phyloP scores from a whole-genome alignment of 2,113 vertebrate species.

The Toxotes chatareus region DNA sequence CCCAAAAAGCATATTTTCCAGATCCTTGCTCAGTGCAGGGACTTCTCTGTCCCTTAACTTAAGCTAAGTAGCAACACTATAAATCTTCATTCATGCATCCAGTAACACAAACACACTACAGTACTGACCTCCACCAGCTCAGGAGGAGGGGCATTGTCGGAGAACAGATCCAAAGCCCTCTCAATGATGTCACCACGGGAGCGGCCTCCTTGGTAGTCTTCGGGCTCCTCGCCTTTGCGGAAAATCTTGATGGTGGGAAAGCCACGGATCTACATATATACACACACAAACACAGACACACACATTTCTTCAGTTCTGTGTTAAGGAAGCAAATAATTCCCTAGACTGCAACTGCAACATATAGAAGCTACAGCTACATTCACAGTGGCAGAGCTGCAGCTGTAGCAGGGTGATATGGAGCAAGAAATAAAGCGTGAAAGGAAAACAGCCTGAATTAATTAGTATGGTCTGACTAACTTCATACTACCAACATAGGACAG shows the following conservation, averaged over 20 bases:
- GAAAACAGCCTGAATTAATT: not conserved
- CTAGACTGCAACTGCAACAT: not conserved
- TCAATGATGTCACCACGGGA: conserved; percentile 90
- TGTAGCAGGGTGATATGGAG: not conserved
- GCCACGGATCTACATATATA: conserved; percentile 87
- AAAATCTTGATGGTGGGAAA: conserved; percentile 98
- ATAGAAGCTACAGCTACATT: not conserved
- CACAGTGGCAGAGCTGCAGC: not conserved
- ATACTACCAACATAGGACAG: not conserved
- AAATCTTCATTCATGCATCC: not conserved
- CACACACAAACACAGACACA: not conserved
- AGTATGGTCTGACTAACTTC: not conserved
- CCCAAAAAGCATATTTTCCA: too few relatives aligned
- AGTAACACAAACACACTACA: not conserved
- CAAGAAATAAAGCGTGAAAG: not conserved
- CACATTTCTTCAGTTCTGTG: not conserved
- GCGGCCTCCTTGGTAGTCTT: conserved; percentile 94
- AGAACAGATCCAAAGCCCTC: conserved; percentile 91
- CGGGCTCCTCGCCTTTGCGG: conserved; percentile 93
- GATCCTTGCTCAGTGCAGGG: too few relatives aligned
- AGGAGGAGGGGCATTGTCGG: conserved; percentile 91
- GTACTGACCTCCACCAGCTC: conserved; percentile 91
- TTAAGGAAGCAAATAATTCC: not conserved
- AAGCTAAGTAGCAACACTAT: not conserved
- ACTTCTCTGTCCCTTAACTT: too few relatives aligned